Base-by-base conservation (phyloP, 2,113 vertebrate genomes). In the Lophotis ruficrista region DNA sequence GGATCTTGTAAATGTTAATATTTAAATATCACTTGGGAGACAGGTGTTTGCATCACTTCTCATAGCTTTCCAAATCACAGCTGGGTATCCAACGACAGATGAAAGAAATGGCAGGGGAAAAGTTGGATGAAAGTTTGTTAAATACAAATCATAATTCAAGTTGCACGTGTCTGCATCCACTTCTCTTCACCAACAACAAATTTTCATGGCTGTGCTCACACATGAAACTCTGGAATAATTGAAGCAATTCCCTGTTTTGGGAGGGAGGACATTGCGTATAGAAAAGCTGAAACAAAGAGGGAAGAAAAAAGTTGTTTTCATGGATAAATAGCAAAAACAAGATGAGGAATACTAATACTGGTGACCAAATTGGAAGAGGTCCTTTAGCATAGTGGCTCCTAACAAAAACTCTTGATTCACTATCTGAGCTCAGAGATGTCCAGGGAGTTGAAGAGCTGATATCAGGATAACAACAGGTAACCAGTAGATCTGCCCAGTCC, bases 351-450 rank as follows among this genome's bases (percentile, higher is more conserved):
- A 43, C 0, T 18, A 79, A 28, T 5, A 18, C 2, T 47, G 20
- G 27, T 54, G 16, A 47, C 25, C 4, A 51, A 17, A 76, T 2
- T 38, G 15, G 14, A 72, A 61, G 33, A 86, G 7, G 15, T 24
- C 7, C 16, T 41, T 35, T 4, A 79, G 24, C 4, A n/a, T 12
- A 35, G 33, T 14, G 10, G 4, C 30, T 28, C 20, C 23, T 56
- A 13, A n/a, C 0, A 1, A 60, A 64, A 75, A 24, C 3, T 38
- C n/a, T 14, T 19, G 8, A 31, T 37, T 78, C 64, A 28, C 7
- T n/a, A 0, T 33, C 17, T 28, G 30, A 91, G 9, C 19, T 22
- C 20, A 10, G 27, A 41, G 10, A 28, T 0, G 1, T 1, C 8
- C 1, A 70, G 19, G 20, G 21, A 47, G 4, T 3, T 17, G 30